phyloP scores from a whole-genome alignment of 1,140 invertebrate species.

The Pachyrhynchus sulphureomaculatus region DNA sequence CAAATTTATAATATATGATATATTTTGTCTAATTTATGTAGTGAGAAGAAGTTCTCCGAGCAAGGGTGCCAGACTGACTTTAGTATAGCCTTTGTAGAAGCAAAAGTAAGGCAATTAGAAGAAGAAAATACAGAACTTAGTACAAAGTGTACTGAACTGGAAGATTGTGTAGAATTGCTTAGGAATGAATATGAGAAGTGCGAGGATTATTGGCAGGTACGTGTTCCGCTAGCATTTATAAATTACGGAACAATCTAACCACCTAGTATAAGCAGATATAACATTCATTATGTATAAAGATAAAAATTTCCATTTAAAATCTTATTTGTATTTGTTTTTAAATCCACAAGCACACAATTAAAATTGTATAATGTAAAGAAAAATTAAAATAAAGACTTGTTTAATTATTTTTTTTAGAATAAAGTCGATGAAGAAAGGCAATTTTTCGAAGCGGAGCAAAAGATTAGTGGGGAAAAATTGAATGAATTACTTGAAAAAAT shows the following conservation, averaged over 20 bases:
- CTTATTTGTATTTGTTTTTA: not conserved
- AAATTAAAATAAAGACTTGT: not conserved
- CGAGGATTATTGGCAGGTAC: conserved; percentile 81
- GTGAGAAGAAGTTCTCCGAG: conserved; percentile 12
- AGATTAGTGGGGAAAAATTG: conserved; percentile 75
- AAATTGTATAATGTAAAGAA: too few relatives aligned
- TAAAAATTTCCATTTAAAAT: too few relatives aligned
- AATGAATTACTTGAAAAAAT: conserved; percentile 72
- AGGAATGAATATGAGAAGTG: conserved; percentile 76
- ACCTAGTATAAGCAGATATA: too few relatives aligned
- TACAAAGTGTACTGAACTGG: conserved; percentile 65
- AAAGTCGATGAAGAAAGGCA: conserved; percentile 78
- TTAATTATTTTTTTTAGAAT: conserved; percentile 19
- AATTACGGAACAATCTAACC: too few relatives aligned
- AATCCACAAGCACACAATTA: too few relatives aligned
- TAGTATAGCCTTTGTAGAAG: conserved; percentile 26
- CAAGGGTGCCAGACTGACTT: conserved; percentile 30
- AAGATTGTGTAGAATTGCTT: conserved; percentile 70
- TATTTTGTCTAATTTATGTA: too few relatives aligned
- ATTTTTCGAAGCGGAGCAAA: conserved; percentile 73
- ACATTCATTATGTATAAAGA: too few relatives aligned
- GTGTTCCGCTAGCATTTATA: too few relatives aligned
- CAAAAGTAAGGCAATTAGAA: conserved; percentile 36
- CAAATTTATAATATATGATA: too few relatives aligned
- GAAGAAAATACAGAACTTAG: conserved; percentile 55